A percentile compares a stretch with the other conserved stretches of the same genome.
These are phyloP conservation scores for Diloba caeruleocephala DNA, from an alignment of 2,888 invertebrate species.

Conservation along the genomic window DNA sequence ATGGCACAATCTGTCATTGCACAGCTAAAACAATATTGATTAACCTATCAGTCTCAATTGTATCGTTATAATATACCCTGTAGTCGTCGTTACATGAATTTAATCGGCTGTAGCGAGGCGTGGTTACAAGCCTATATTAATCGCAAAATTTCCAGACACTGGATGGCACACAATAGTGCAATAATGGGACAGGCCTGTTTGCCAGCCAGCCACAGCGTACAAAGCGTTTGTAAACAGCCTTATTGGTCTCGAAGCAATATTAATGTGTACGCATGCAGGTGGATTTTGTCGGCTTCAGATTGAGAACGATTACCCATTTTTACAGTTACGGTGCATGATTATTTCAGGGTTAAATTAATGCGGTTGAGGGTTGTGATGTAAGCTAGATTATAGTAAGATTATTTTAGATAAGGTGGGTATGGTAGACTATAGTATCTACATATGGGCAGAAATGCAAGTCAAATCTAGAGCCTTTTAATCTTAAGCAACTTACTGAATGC, in stretches of 20 bases:
- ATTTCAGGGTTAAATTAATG: constrained; percentile 41
- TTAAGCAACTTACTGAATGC: no score
- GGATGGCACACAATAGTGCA: constrained; percentile 66
- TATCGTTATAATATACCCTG: constrained; percentile 3
- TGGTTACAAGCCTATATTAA: constrained; percentile 61
- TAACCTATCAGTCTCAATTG: constrained; percentile 13
- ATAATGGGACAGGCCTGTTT: constrained; percentile 73
- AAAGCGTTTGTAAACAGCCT: constrained; percentile 77
- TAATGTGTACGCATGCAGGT: constrained; percentile 56
- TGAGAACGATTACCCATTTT: constrained; percentile 47
- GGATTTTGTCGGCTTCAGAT: constrained; percentile 27
- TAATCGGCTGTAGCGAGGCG: constrained; percentile 40
- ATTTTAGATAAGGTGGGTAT: neutral
- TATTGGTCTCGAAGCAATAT: constrained; percentile 77
- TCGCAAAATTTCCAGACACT: constrained; percentile 69
- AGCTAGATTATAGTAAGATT: constrained; percentile 4
- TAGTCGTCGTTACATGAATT: constrained; percentile 35
- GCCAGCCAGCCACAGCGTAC: constrained; percentile 72
- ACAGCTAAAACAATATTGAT: neutral
- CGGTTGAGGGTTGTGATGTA: constrained; percentile 20
- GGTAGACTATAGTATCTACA: no score
- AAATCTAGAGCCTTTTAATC: no score
- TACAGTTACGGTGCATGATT: constrained; percentile 37
- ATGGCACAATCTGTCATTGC: no score
- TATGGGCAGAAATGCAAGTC: no score